Evolutionary conservation across 35 echinoderm and acorn worm species (phyloP), one percentile per base, ranked within the genome.

Genomic region (Lytechinus pictus): DNA sequence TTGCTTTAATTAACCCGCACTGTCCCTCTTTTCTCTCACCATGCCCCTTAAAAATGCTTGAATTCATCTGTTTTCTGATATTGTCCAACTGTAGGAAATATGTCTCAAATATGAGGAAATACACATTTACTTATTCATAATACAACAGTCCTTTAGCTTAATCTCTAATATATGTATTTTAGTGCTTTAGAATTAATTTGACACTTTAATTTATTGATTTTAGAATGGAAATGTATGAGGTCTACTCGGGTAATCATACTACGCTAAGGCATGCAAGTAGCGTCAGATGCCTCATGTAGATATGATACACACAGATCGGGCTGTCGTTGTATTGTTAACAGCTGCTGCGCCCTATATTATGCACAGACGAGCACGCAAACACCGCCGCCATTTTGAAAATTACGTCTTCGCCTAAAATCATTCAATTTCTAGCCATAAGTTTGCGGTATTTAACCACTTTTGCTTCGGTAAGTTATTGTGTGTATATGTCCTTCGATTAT

Each of bases 341-440:
- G 94, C 95, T 98, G 96, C 97, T 93, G 92, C 92, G 53, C 96
- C 97, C 94, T 95, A 91, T 90, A 98, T 98, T 98, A 98, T 98
- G 97, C 97, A 98, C 96, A 96, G 95, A 95, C 96, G 95, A 97
- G 97, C 96, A 97, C 97, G 97, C 96, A 98, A 96, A 96, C 97
- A 97, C 95, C 94, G 94, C 95, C 96, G 97, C 97, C 97, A 98
- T 98, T 97, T 98, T 98, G 97, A 94, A 98, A 96, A 94, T 79
- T 89, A 91, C 61, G 94, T 95, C 94, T 96, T 94, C 58, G 96
- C 52, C 87, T 90, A 96, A 96, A 95, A 95, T 91, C 94, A 86
- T 87, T 95, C 79, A 95, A 89, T 91, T 72, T 96, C 90, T 94
- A 61, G 55, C 94, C 57, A 55, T 66, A 33, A 90, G 58, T 95